Conservation (phyloP, 2,797 vertebrate genomes). For the Astyanax mexicanus region DNA sequence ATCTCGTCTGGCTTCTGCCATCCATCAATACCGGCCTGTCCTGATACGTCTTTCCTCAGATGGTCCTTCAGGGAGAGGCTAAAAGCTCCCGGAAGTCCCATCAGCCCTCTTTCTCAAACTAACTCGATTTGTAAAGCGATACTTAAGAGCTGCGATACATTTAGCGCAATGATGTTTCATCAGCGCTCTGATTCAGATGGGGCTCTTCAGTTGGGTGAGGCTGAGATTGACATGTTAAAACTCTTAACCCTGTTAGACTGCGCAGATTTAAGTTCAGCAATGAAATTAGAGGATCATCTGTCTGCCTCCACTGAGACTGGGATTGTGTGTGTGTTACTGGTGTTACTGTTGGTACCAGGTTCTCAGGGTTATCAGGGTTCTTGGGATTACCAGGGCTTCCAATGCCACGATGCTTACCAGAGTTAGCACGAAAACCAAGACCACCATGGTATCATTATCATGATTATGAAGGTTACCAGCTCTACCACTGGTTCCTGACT, state of each 20-base stretch:
- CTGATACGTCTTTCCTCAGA: no score
- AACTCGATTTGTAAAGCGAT: constrained; percentile 81
- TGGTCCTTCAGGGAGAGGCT: constrained; percentile 35
- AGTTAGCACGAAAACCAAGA: no score
- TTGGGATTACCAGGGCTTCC: background rate
- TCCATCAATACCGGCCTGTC: background rate
- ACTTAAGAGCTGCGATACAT: constrained; percentile 79
- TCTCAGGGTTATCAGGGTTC: no score
- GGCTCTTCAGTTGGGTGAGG: constrained; percentile 67
- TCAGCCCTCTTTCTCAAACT: constrained; percentile 63
- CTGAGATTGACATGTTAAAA: no score
- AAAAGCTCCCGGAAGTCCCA: constrained; percentile 63
- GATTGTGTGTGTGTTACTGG: constrained; percentile 67
- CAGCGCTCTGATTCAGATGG: no score
- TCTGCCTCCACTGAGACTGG: constrained; percentile 72
- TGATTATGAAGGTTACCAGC: no score
- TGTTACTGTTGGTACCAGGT: no score
- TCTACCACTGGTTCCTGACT: no score
- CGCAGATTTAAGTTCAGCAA: constrained; percentile 74
- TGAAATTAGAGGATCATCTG: constrained; percentile 76
- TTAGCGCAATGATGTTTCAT: constrained; percentile 83
- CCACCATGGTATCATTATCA: no score
- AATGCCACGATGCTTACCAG: no score
- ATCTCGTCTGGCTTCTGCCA: background rate
- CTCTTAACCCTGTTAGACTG: constrained; percentile 70